A percentile compares a stretch with the other conserved stretches of the same genome.
These are phyloP conservation scores for Crenuchus spilurus DNA, from an alignment of 2,797 vertebrate species.

Conservation along the genomic window DNA sequence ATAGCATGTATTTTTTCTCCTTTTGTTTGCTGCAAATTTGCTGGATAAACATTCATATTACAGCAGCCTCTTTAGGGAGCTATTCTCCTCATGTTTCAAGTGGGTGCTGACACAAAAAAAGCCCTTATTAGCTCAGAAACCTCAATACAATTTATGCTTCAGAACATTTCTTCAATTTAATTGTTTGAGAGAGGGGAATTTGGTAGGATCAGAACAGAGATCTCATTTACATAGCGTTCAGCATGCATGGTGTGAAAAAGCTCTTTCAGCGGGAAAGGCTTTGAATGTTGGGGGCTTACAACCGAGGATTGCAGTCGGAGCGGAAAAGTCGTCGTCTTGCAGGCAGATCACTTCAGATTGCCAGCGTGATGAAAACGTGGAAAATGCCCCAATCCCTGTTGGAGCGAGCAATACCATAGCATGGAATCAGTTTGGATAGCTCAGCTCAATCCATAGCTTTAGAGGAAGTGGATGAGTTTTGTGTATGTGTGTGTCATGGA, in stretches of 20 bases:
- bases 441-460: constrained; percentile 60
- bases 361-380: constrained; percentile 17
- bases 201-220: constrained; percentile 22
- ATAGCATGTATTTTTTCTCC: neutral
- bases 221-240: constrained; percentile 25
- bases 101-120: constrained; percentile 10
- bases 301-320: neutral
- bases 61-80: constrained; percentile 3
- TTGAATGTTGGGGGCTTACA: neutral
- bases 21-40: constrained; percentile 30
- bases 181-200: constrained; percentile 32
- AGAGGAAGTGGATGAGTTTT: constrained; percentile 57
- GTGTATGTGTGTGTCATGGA: constrained; percentile 43
- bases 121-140: constrained; percentile 26
- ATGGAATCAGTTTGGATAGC: constrained; percentile 71
- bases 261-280: constrained; percentile 2
- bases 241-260: neutral
- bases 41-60: constrained; percentile 24
- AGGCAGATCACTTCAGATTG: constrained; percentile 16
- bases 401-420: constrained; percentile 66
- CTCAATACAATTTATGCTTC: constrained; percentile 26
- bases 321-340: constrained; percentile 17
- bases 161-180: constrained; percentile 8
- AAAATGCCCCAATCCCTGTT: constrained; percentile 62
- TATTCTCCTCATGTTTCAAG: constrained; percentile 30